Percentiles rank a stretch among this genome's conserved stretches.
phyloP scores from a whole-genome alignment of 2,888 invertebrate species.

The Aethes cnicana region DNA sequence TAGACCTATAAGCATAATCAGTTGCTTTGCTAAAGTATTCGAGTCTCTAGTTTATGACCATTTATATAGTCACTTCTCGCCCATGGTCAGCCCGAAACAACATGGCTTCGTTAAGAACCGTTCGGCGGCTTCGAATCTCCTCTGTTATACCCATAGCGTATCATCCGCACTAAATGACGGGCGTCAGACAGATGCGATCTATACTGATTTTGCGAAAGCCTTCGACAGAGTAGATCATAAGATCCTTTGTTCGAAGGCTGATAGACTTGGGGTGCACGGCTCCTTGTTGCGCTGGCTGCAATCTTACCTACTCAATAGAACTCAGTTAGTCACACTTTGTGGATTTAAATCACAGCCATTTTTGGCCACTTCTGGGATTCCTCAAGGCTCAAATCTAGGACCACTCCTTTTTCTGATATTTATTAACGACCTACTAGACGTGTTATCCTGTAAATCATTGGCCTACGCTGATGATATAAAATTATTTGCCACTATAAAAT shows the following conservation, averaged over 20 bases:
- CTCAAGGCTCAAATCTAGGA: background rate
- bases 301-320: background rate
- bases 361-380: background rate
- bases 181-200: conserved; percentile 14
- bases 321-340: background rate
- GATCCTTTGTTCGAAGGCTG: background rate
- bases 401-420: background rate
- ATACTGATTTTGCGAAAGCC: conserved; percentile 26
- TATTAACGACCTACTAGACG: too few relatives aligned
- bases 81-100: background rate
- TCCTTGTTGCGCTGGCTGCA: background rate
- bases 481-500: background rate
- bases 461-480: background rate
- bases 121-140: background rate
- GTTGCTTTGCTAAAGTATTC: background rate
- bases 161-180: conserved; percentile 7
- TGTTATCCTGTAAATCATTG: background rate
- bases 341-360: background rate
- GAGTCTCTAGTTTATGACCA: background rate
- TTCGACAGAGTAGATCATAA: conserved; percentile 15
- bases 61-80: background rate
- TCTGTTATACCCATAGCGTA: background rate
- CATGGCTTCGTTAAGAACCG: background rate
- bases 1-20: background rate
- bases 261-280: background rate